Evolutionary conservation across 2,113 vertebrate genomes (phyloP).

Genomic region (Monopterus albus): DNA sequence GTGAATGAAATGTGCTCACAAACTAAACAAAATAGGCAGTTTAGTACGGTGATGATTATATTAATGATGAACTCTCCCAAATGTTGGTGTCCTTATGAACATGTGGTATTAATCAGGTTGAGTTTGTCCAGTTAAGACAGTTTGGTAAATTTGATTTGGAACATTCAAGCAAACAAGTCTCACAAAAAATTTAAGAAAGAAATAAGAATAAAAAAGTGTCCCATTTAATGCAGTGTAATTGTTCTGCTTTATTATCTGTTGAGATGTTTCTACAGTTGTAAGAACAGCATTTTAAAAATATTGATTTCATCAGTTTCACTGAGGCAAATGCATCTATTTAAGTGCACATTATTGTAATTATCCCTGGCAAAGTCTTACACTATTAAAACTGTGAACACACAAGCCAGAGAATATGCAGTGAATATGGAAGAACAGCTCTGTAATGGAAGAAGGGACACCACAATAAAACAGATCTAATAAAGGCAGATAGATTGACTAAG

Average conservation of each 20-base stretch:
- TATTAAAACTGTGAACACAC: neutral
- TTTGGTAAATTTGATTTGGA: neutral
- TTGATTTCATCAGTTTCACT: constrained; percentile 50
- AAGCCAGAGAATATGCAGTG: neutral
- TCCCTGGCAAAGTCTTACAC: constrained; percentile 5
- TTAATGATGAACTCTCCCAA: neutral
- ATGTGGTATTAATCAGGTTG: neutral
- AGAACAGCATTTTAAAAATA: constrained; percentile 43
- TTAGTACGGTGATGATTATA: neutral
- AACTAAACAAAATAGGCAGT: neutral
- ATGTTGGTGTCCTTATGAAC: neutral
- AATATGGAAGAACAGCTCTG: neutral
- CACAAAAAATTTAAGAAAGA: no score
- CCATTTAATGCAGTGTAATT: constrained; percentile 19
- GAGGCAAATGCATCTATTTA: constrained; percentile 28
- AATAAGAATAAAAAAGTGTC: no score
- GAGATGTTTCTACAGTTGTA: constrained; percentile 45
- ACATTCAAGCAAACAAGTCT: neutral
- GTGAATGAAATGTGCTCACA: no score
- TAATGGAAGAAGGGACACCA: constrained; percentile 7
- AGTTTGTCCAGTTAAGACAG: neutral
- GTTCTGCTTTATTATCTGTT: constrained; percentile 23
- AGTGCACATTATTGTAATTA: constrained; percentile 37
- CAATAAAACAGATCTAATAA: constrained; percentile 38
- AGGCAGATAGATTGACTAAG: constrained; percentile 4